phyloP scores from a whole-genome alignment of 2,797 vertebrate genomes.

The Acanthiza pusilla region DNA sequence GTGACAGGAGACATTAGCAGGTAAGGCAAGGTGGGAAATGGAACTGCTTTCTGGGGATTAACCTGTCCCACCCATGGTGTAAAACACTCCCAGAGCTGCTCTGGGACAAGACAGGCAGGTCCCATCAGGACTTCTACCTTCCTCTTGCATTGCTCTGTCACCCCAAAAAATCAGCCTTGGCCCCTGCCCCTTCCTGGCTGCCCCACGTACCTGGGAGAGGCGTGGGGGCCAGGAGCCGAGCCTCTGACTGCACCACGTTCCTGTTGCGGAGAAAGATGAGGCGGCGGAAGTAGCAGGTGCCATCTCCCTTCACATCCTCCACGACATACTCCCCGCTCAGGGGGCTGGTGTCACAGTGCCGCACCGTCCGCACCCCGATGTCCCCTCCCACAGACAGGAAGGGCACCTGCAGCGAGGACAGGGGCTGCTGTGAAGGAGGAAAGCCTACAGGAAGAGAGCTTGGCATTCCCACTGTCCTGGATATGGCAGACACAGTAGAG shows the following conservation, averaged over 20 bases:
- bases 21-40: neutral
- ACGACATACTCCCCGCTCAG: slow-evolving; percentile 88
- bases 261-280: slow-evolving; percentile 90
- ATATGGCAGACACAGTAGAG: accelerated
- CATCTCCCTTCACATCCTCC: slow-evolving; percentile 90
- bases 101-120: neutral
- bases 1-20: neutral
- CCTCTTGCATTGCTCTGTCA: neutral
- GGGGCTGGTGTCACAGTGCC: slow-evolving; percentile 78
- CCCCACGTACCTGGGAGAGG: slow-evolving; percentile 51
- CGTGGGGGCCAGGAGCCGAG: slow-evolving; percentile 72
- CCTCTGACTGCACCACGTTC: slow-evolving; percentile 92
- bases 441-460: neutral
- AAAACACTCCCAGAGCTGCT: neutral
- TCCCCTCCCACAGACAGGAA: slow-evolving; percentile 93
- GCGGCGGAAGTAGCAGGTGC: slow-evolving; percentile 81
- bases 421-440: neutral
- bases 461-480: neutral
- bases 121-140: neutral
- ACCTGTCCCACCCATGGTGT: accelerated
- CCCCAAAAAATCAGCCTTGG: neutral
- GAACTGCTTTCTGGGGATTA: neutral
- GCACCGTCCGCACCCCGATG: slow-evolving; percentile 85
- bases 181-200: neutral
- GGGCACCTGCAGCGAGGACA: slow-evolving; percentile 80